Evolutionary conservation across 2,888 invertebrate genomes (phyloP).

Genomic region (Eulithis testata): DNA sequence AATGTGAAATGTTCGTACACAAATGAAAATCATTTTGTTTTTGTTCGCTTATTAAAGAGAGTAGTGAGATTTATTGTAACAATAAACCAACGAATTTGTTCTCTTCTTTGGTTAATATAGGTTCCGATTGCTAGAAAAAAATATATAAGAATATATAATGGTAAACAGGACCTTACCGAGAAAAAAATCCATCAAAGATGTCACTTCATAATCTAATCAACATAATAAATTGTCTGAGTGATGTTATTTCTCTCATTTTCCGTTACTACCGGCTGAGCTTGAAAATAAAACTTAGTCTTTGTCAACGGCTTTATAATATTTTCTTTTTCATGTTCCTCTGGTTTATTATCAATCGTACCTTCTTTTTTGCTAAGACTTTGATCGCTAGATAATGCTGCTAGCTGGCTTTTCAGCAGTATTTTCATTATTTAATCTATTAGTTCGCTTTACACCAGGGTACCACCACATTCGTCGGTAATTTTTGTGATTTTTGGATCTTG

Average conservation of each 20-base stretch:
- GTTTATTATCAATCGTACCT: not conserved
- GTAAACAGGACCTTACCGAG: no score
- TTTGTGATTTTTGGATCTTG: not conserved
- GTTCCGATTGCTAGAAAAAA: not conserved
- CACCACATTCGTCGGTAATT: not conserved
- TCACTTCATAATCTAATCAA: constrained; percentile 33
- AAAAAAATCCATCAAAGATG: constrained; percentile 1
- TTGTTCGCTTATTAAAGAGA: constrained; percentile 13
- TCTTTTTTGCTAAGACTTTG: not conserved
- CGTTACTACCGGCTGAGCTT: constrained; percentile 54
- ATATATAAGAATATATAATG: no score
- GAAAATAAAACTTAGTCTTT: constrained; percentile 47
- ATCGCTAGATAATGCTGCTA: not conserved
- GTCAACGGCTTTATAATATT: constrained; percentile 17
- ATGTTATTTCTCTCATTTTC: constrained; percentile 42
- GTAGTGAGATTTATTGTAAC: constrained; percentile 1
- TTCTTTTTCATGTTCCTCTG: not conserved
- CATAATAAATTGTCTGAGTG: constrained; percentile 50
- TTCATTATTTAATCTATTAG: not conserved
- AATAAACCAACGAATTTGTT: constrained; percentile 1
- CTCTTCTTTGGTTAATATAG: not conserved
- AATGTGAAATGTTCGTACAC: constrained; percentile 29
- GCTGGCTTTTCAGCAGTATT: not conserved
- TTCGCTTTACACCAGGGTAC: not conserved
- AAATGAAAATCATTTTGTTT: constrained; percentile 30